Evolutionary conservation across 2,113 vertebrate species (phyloP), one percentile per base, ranked within the genome.

Genomic region (Crotalus tigris): DNA sequence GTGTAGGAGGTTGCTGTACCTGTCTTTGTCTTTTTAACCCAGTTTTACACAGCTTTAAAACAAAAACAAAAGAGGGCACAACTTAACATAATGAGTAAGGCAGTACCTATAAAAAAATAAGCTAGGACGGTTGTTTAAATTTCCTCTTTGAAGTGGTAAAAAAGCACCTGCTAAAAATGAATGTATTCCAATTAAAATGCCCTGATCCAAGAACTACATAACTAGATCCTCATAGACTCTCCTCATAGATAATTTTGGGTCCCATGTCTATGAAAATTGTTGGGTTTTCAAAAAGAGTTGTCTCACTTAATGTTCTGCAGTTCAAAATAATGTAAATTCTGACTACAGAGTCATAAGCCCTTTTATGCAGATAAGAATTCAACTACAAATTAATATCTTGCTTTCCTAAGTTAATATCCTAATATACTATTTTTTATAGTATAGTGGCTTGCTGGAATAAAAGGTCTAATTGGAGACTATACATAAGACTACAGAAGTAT

Each of bases 1-100:
- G 95, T 94, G 94, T 81, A 54, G 64, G 93, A 97, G 95, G 95
- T 95, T 95, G 92, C 96, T 97, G 98, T 99, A 99, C 98, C 99
- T 99, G 97, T 97, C 98, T 98, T 92, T 96, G 97, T 98, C 97
- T 98, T 98, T 95, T 97, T 98, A 98, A 98, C 97, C 97, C 98
- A 96, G 96, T 98, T 97, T 98, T 98, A 97, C 97, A 98, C 90
- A 93, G 98, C 98, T 98, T 98, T 94, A 94, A 95, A 96, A 97
- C 51, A 97, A 97, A 97, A 94, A 98, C 92, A 97, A 96, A 97
- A 98, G 93, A 98, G 96, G 12, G 85, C 97, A 94, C 95, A 95
- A 91, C 93, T 94, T 96, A 87, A 96, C 94, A 94, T 0, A 11
- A 93, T 89, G 87, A 88, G 94, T 93, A 75, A 92, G 39, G 91